Evolutionary conservation across 2,888 invertebrate genomes (phyloP), one percentile per base, ranked within the genome.

Genomic region (Megaustenia siamemsis): DNA sequence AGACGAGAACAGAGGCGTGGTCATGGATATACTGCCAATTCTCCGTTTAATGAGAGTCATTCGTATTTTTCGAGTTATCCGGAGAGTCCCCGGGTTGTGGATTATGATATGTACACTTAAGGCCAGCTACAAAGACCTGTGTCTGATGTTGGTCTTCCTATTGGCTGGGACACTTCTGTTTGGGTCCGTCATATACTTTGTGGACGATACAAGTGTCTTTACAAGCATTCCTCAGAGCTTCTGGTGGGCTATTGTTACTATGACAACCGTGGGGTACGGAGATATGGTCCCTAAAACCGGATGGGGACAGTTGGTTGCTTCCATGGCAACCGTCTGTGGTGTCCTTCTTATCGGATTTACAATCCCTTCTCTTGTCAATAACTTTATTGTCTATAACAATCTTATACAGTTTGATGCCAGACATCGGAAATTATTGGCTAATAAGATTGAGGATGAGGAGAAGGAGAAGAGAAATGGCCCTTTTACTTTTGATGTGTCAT

Each of bases 211-310:
- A 28, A 80, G 86, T 35, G 81, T 85, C 0, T 92, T 92, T 81
- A 86, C 86, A 8, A 90, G 89, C 83, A 92, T 93, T 56, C 93
- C 92, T 0, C 87, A 90, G 80, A 88, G 90, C 24, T 92, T 93
- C 83, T 93, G 93, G 93, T 93, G 92, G 92, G 90, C 92, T 1
- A 82, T 93, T 2, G 90, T 93, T 45, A 93, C 93, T 84, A 92
- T 93, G 92, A 93, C 93, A 66, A 92, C 93, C 0, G 92, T 93
- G 10, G 93, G 93, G 0, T 93, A 93, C 86, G 93, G 93, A 0
- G 93, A 93, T 78, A 91, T 92, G 89, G 88, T 89, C 40, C 93
- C 93, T 0, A 84, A 71, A 8, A 91, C 90, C 10, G 66, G 80
- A 4, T 75, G 86, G 38, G 92, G 93, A 0, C 90, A 92, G 79